Evolutionary conservation across 2,797 vertebrate species (phyloP).

Genomic region (Aulostomus chinensis): DNA sequence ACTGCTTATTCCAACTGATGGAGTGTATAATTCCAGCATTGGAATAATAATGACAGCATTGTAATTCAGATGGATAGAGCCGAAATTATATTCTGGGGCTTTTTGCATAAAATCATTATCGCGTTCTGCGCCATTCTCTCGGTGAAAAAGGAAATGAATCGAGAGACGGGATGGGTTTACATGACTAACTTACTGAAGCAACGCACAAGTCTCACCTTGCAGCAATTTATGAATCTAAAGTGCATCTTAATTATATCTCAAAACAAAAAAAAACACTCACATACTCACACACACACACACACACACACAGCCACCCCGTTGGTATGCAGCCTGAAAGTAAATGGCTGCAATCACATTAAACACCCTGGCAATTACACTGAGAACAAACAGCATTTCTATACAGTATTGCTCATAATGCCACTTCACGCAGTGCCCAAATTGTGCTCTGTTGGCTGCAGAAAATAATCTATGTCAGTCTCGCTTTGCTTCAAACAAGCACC

Average conservation of each 20-base stretch:
- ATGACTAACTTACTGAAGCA: slow-evolving; percentile 34
- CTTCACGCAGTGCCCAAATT: slow-evolving; percentile 40
- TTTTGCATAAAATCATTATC: slow-evolving; percentile 71
- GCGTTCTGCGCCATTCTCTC: slow-evolving; percentile 52
- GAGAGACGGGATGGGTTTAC: slow-evolving; percentile 42
- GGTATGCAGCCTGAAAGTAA: slow-evolving; percentile 32
- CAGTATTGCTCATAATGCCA: slow-evolving; percentile 43
- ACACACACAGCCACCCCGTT: slow-evolving; percentile 14
- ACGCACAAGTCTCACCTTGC: slow-evolving; percentile 40
- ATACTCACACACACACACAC: not conserved
- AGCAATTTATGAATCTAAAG: slow-evolving; percentile 45
- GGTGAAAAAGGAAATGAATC: slow-evolving; percentile 59
- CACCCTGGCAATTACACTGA: slow-evolving; percentile 37
- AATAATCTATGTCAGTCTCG: slow-evolving; percentile 37
- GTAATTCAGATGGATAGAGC: slow-evolving; percentile 75
- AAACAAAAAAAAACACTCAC: too few species aligned
- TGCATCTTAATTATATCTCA: slow-evolving; percentile 36
- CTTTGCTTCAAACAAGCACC: slow-evolving; percentile 21
- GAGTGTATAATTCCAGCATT: slow-evolving; percentile 71
- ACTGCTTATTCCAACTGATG: slow-evolving; percentile 72
- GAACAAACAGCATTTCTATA: slow-evolving; percentile 51
- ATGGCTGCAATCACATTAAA: slow-evolving; percentile 54
- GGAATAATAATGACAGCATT: slow-evolving; percentile 76
- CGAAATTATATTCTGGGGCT: slow-evolving; percentile 66
- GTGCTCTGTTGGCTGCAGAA: slow-evolving; percentile 27